phyloP scores from a whole-genome alignment of 2,797 vertebrate species.

The Crypturellus tataupa region DNA sequence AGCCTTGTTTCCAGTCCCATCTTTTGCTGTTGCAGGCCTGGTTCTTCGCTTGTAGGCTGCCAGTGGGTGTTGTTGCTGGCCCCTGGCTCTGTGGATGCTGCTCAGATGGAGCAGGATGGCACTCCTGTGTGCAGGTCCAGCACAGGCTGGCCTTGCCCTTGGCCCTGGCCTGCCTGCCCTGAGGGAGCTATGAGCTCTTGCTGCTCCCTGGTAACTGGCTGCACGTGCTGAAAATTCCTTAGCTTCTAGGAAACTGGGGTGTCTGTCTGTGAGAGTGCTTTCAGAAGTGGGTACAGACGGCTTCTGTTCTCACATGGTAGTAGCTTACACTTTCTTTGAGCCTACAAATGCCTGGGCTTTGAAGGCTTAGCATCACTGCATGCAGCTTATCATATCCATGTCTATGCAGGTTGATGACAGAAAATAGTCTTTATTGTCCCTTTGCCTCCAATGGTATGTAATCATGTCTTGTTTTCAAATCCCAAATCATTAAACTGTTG shows the following conservation, averaged over 20 bases:
- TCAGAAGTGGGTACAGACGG: neutral
- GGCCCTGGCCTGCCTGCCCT: neutral
- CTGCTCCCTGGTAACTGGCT: neutral
- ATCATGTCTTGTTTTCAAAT: neutral
- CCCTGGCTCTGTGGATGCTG: neutral
- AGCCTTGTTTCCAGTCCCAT: neutral
- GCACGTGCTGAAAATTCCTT: neutral
- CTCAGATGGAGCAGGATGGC: neutral
- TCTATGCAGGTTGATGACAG: neutral
- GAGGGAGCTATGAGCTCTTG: fast-evolving
- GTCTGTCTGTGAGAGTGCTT: fast-evolving
- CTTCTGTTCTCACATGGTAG: neutral
- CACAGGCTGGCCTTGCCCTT: neutral
- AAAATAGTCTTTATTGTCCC: neutral
- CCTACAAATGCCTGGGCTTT: neutral
- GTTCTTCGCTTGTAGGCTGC: neutral
- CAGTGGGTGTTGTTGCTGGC: fast-evolving
- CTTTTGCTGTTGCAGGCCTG: neutral
- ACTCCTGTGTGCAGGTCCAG: too few species aligned
- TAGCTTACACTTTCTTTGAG: neutral
- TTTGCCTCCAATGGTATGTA: neutral
- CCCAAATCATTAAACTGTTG: neutral
- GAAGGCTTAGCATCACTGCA: neutral
- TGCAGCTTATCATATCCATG: neutral
- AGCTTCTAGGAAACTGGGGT: neutral